phyloP scores from a whole-genome alignment of 2,797 vertebrate species.

The Lates japonicus region DNA sequence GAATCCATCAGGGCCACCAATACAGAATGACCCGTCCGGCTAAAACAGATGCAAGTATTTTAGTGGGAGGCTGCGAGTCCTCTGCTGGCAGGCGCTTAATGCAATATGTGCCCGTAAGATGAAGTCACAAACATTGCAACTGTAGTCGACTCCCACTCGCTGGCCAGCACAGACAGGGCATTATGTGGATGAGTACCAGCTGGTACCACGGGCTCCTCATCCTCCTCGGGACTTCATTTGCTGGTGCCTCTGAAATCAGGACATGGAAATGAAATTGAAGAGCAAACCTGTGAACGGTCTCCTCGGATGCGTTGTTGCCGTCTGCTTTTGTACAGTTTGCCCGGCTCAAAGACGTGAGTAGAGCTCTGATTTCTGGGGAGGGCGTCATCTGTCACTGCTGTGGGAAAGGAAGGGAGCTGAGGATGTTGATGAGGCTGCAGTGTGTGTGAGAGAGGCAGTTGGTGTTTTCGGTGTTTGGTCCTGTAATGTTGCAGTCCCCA shows the following conservation, averaged over 20 bases:
- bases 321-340: slow-evolving; percentile 65
- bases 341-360: slow-evolving; percentile 84
- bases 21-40: slow-evolving; percentile 59
- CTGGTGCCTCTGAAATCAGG: slow-evolving; percentile 71
- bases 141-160: slow-evolving; percentile 87
- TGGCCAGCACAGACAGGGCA: slow-evolving; percentile 83
- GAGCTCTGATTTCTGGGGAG: slow-evolving; percentile 13
- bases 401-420: background rate
- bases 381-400: background rate
- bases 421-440: slow-evolving; percentile 23
- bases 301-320: slow-evolving; percentile 64
- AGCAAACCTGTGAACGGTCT: slow-evolving; percentile 69
- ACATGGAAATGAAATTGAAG: slow-evolving; percentile 83
- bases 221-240: slow-evolving; percentile 82
- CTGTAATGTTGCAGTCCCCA: background rate
- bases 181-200: slow-evolving; percentile 88
- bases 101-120: slow-evolving; percentile 84
- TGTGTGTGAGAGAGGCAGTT: background rate
- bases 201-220: slow-evolving; percentile 85
- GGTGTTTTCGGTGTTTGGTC: background rate
- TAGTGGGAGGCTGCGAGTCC: slow-evolving; percentile 82
- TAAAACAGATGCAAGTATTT: slow-evolving; percentile 87
- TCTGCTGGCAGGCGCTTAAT: slow-evolving; percentile 77
- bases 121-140: slow-evolving; percentile 87
- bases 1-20: slow-evolving; percentile 58